Evolutionary conservation across 2,113 vertebrate genomes (phyloP).

Genomic region (Thalassoma bifasciatum): DNA sequence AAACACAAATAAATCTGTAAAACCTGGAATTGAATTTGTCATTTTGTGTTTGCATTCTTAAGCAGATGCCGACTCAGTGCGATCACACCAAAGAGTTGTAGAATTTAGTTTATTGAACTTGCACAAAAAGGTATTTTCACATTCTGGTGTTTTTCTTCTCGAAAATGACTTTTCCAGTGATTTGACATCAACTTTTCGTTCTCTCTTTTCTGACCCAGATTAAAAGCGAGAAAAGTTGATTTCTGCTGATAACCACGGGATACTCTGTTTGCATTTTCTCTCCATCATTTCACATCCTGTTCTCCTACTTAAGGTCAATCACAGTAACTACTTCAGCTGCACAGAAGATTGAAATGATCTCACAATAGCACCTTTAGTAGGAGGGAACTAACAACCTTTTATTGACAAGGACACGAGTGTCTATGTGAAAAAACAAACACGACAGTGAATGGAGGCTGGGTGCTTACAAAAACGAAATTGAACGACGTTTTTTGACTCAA

Average conservation of each 20-base stretch:
- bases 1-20: conserved; percentile 67
- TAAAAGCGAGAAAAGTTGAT: conserved; percentile 42
- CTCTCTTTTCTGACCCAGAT: conserved; percentile 52
- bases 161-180: conserved; percentile 36
- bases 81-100: conserved; percentile 65
- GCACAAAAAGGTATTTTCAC: conserved; percentile 73
- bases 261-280: conserved; percentile 60
- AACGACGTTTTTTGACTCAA: conserved; percentile 31
- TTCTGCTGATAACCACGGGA: conserved; percentile 50
- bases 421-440: conserved; percentile 57
- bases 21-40: conserved; percentile 27
- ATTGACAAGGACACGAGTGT: conserved; percentile 43
- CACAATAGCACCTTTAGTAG: conserved; percentile 81
- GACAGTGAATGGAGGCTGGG: conserved; percentile 66
- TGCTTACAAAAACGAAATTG: conserved; percentile 33
- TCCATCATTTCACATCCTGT: conserved; percentile 68
- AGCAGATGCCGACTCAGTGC: conserved; percentile 5
- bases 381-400: conserved; percentile 60
- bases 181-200: conserved; percentile 52
- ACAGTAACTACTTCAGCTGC: conserved; percentile 76
- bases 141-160: conserved; percentile 48
- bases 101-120: conserved; percentile 74
- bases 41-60: conserved; percentile 3
- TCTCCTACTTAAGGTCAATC: conserved; percentile 58
- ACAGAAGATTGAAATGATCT: conserved; percentile 77